phyloP scores from a whole-genome alignment of 2,888 invertebrate species.

The Schrankia costaestrigalis region DNA sequence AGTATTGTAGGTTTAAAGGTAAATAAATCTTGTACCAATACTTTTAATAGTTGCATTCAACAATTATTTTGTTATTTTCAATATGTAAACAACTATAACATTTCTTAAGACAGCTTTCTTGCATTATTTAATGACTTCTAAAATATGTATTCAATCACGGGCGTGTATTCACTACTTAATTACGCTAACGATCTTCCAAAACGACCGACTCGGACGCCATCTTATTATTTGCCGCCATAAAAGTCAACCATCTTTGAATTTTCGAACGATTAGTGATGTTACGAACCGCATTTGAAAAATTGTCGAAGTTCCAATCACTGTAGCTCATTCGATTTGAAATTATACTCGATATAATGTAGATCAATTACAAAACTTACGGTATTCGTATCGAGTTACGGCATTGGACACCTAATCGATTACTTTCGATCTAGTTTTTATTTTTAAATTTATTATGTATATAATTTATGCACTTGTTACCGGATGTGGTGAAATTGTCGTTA shows the following conservation, averaged over 20 bases:
- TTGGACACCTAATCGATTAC: slow-evolving; percentile 46
- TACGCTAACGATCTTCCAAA: slow-evolving; percentile 32
- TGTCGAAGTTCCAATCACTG: slow-evolving; percentile 26
- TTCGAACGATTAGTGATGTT: slow-evolving; percentile 3
- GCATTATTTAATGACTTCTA: slow-evolving; percentile 8
- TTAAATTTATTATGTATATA: slow-evolving; percentile 39
- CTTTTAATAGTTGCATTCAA: too few relatives aligned
- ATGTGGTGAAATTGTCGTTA: slow-evolving; percentile 50
- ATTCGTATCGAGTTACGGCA: slow-evolving; percentile 38
- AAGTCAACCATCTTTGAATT: slow-evolving; percentile 3
- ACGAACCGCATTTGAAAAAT: slow-evolving; percentile 18
- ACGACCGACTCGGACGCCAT: slow-evolving; percentile 15
- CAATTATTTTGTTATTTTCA: too few relatives aligned
- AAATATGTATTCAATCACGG: slow-evolving; percentile 20
- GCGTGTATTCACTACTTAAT: slow-evolving; percentile 29
- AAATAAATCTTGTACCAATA: too few relatives aligned
- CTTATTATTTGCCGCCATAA: slow-evolving; percentile 18
- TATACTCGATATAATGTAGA: slow-evolving; percentile 35
- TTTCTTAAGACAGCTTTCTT: slow-evolving; percentile 1
- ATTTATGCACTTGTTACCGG: slow-evolving; percentile 51
- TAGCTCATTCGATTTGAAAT: slow-evolving; percentile 26
- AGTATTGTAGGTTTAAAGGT: too few relatives aligned
- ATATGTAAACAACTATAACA: too few relatives aligned
- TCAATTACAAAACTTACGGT: slow-evolving; percentile 44
- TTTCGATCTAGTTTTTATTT: slow-evolving; percentile 45